Evolutionary conservation across 2,113 vertebrate genomes (phyloP), one percentile per base, ranked within the genome.

Genomic region (Cynoglossus semilaevis): DNA sequence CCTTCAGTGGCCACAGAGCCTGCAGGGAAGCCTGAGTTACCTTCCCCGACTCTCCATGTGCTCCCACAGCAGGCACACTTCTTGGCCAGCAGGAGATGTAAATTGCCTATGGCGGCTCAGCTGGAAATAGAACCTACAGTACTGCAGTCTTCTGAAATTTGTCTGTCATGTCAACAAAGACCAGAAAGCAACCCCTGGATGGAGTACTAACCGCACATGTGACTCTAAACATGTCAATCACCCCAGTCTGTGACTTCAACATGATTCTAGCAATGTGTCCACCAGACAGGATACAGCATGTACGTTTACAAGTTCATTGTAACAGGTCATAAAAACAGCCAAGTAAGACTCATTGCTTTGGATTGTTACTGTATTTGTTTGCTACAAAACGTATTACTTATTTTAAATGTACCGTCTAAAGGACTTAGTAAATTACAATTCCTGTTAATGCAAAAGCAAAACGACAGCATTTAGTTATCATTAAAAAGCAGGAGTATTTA

Each of bases 121-220:
- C 76, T 85, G 78, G 73, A 89, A 90, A 88, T 78, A 85, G 67
- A 75, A 70, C 70, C 59, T 53, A 65, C 60, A 77, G 67, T 60
- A 12, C 71, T 51, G 63, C 64, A 65, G 73, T 49, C 47, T 57
- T 55, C 68, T 65, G 70, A 82, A 70, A 73, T 64, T 29, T 29
- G 74, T 64, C 65, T 83, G 72, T 74, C 80, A 74, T 70, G 77
- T 80, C 79, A 80, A 74, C 68, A 80, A 68, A 72, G 59, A 73
- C 50, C 78, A 81, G 70, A 80, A 59, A 17, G 60, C 63, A 67
- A 79, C 44, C 66, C 57, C 52, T 62, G 58, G 55, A 56, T 58
- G 57, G 74, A 78, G 67, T 70, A 77, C 70, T 67, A 83, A 75
- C 70, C 65, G 51, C 64, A 74, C 49, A 55, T 46, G 66, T 77